phyloP scores from a whole-genome alignment of 2,797 vertebrate genomes.

The Tokudaia tokunoshimensis region DNA sequence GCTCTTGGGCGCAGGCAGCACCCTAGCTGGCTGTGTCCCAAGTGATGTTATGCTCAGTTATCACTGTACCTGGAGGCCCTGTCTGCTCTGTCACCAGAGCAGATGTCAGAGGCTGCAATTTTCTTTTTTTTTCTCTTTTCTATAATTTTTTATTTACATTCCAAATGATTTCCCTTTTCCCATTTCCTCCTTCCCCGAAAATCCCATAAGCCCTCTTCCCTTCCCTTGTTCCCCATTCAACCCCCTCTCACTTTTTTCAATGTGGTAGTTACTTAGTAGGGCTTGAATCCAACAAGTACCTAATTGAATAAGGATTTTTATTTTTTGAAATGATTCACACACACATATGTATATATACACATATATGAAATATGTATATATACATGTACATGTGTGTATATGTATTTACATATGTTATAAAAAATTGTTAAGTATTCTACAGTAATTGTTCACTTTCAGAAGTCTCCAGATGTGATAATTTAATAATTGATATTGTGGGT shows the following conservation, averaged over 20 bases:
- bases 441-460: background rate
- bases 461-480: background rate
- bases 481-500: background rate
- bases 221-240: too few species aligned
- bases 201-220: too few species aligned
- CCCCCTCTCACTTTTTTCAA: background rate
- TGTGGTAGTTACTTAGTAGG: background rate
- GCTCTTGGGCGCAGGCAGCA: too few species aligned
- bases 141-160: too few species aligned
- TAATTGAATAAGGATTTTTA: background rate
- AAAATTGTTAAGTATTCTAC: background rate
- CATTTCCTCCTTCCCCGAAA: too few species aligned
- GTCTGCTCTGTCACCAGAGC: too few species aligned
- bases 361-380: background rate
- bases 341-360: rapidly evolving
- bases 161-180: too few species aligned
- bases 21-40: too few species aligned
- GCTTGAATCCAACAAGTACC: background rate
- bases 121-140: too few species aligned
- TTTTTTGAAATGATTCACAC: background rate
- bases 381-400: background rate
- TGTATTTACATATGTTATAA: background rate
- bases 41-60: too few species aligned
- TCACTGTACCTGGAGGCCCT: too few species aligned
- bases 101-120: too few species aligned